Conservation (phyloP, 2,113 vertebrate species). For the Ifrita kowaldi region DNA sequence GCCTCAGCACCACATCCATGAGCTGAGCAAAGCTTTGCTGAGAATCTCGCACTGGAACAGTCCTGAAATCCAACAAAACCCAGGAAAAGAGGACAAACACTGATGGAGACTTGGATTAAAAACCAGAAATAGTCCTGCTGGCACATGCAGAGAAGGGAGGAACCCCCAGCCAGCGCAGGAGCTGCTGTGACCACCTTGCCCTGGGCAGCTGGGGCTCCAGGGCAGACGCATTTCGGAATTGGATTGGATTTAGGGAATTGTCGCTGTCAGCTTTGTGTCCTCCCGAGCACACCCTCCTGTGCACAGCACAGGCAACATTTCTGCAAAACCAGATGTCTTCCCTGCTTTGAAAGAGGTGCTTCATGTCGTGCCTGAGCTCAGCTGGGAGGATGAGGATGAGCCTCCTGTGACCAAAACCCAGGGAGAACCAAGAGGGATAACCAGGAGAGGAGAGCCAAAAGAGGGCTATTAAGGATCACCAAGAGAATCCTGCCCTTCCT, state of each 20-base stretch:
- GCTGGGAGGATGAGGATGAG: not conserved
- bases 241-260: not conserved
- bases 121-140: not conserved
- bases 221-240: not conserved
- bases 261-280: not conserved
- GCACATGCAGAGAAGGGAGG: not conserved
- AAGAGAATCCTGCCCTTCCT: not conserved
- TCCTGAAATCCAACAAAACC: not conserved
- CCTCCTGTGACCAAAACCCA: not conserved
- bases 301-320: not conserved
- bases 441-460: not conserved
- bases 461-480: not conserved
- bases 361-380: not conserved
- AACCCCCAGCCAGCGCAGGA: not conserved
- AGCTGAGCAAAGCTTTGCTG: not conserved
- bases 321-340: not conserved
- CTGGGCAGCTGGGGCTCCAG: not conserved
- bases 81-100: not conserved
- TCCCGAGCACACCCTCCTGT: not conserved
- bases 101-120: not conserved
- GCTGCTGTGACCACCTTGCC: not conserved
- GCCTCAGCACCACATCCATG: not conserved
- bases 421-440: not conserved
- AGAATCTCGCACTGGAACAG: fast-evolving
- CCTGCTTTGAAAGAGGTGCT: not conserved